These are phyloP conservation scores for Equus quagga DNA, from an alignment of 2,113 vertebrate genomes.

Conservation along the genomic window DNA sequence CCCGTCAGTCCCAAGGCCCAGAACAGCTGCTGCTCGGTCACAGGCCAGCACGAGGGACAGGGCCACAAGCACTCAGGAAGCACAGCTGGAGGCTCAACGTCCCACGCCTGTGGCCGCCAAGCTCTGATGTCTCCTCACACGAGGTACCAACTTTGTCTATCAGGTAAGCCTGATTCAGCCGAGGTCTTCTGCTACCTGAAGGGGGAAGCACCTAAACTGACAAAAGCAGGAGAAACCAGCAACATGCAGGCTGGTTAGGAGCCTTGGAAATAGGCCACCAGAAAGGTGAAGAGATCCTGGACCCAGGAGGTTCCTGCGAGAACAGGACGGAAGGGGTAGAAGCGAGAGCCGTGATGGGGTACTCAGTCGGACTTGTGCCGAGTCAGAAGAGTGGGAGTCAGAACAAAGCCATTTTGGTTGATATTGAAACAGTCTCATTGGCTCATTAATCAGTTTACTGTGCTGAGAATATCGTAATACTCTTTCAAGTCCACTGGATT, in stretches of 20 bases:
- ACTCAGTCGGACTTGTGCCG: neutral
- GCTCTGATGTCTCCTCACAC: neutral
- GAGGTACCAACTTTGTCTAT: neutral
- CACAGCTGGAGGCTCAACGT: neutral
- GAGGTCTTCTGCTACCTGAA: neutral
- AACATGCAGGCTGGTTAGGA: neutral
- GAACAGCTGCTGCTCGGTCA: neutral
- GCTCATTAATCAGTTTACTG: neutral
- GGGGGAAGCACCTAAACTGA: neutral
- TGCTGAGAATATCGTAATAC: neutral
- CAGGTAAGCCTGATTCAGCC: neutral
- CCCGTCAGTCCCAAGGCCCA: neutral
- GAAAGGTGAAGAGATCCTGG: neutral
- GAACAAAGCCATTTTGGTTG: neutral
- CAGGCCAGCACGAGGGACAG: neutral
- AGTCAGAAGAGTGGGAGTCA: neutral
- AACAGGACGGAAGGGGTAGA: neutral
- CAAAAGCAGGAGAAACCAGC: neutral
- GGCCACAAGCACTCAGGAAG: neutral
- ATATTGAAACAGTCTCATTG: neutral
- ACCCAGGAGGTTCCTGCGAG: neutral
- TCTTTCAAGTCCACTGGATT: neutral
- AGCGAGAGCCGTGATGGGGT: neutral
- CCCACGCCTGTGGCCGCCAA: rapidly evolving
- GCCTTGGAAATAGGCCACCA: neutral